Base-by-base conservation (phyloP, 2,797 vertebrate genomes). In the Gallinago nigripennis region DNA sequence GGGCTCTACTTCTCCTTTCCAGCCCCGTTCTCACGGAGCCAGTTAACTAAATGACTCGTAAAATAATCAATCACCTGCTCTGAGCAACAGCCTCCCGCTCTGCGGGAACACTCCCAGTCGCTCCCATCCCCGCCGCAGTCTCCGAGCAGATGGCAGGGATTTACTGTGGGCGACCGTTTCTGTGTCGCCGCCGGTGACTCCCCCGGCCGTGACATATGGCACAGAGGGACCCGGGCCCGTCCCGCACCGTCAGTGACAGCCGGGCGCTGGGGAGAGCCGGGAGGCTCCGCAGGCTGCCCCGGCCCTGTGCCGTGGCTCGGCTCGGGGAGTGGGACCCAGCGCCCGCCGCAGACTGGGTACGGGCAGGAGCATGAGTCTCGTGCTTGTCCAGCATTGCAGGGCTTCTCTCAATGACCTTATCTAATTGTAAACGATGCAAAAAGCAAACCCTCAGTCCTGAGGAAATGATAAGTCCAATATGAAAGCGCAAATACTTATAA, bases 91-190 rank as follows among this genome's bases (percentile, higher is more conserved):
- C 97, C 97, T 97, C 97, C 96, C 96, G 94, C 94, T 97, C 84
- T 86, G 92, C 66, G 95, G 96, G 94, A 97, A 94, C 92, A 95
- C 80, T 91, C 96, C 96, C 96, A 97, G 97, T 97, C 94, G 97
- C 96, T 97, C 90, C 93, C 91, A 87, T 97, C 88, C 90, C 91
- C 95, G 90, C 7, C 94, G 89, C 93, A 96, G 96, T 97, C 85
- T 97, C 96, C 93, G 97, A 98, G 95, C 98, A 98, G 98, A 98
- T 98, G 98, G 98, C 91, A 97, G 96, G 92, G 98, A 98, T 98
- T 98, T 98, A 97, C 96, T 45, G 12, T 94, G 88, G 66, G 61
- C 57, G 71, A 94, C 91, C 73, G 96, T 96, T 97, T 57, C 96
- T 97, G 98, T 95, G 97, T 97, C 95, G 92, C 93, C 91, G 83